Evolutionary conservation across 2,797 vertebrate species (phyloP), one percentile per base, ranked within the genome.

Genomic region (Mastacembelus armatus): DNA sequence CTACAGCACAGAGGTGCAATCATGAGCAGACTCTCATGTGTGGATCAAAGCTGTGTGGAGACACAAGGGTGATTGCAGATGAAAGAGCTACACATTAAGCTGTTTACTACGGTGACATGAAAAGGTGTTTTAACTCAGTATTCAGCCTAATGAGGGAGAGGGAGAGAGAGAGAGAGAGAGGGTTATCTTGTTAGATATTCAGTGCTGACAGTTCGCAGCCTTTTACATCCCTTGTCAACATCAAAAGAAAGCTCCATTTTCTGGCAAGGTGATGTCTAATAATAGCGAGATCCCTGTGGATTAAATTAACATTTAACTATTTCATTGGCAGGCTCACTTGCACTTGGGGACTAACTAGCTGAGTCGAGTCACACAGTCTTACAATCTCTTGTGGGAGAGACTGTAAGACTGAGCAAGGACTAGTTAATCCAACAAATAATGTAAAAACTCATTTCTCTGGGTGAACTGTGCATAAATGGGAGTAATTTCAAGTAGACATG

Each of bases 81-180:
- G 93, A 96, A 95, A 96, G 94, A 90, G 89, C 85, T 26, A 83
- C 86, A 92, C 94, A 94, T 93, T 92, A 93, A 93, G 88, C 92
- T 89, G 86, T 89, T 91, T 94, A 94, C 89, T 90, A 93, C 94
- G 92, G 94, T 90, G 92, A 94, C 91, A 94, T 95, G 94, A 95
- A 95, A 95, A 94, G 91, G 91, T 93, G 91, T 93, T 91, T 91
- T 94, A 94, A 93, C 93, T 91, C 91, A 88, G 78, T 69, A 85
- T 91, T 90, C 89, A 86, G 84, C 88, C 90, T 95, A 95, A 96
- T 95, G 94, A 94, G 93, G 86, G 87, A 72, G 80, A 87, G 77
- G 90, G 59, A 73, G 57, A 77, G 49, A 74, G 75, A 71, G 80
- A 86, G 76, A 90, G 62, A 75, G 56, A 76, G 44, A 74, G 75